Percentiles rank a stretch among this genome's conserved stretches.
Conservation (phyloP, 2,113 vertebrate genomes). For the Tupaia chinensis region DNA sequence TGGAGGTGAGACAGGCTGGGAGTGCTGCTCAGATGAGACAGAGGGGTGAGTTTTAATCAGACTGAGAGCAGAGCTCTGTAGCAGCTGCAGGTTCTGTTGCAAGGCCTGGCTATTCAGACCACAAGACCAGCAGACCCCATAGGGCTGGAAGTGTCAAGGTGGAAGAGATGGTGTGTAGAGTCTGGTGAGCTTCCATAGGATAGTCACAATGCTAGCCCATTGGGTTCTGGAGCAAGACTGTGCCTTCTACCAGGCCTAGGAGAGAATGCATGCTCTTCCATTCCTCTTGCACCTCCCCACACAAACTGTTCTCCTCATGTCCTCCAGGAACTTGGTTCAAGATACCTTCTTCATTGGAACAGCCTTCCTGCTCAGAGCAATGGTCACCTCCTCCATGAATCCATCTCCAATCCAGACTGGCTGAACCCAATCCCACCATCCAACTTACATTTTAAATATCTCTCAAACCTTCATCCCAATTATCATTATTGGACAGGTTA, state of each 20-base stretch:
- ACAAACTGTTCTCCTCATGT: not conserved
- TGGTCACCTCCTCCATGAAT: not conserved
- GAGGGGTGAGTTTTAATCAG: not conserved
- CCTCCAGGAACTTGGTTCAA: not conserved
- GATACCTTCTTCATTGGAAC: not conserved
- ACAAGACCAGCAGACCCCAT: not conserved
- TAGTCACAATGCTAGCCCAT: not conserved
- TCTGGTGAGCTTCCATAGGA: not conserved
- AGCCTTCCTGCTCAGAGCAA: not conserved
- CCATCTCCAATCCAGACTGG: not conserved
- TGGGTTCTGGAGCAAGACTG: not conserved
- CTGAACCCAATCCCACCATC: not conserved
- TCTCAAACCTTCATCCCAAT: not conserved
- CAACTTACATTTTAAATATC: not conserved
- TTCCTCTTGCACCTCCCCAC: not conserved
- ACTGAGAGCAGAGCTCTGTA: not conserved
- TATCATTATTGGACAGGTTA: not conserved
- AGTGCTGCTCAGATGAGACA: not conserved
- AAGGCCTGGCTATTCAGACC: not conserved
- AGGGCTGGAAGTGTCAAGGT: not conserved
- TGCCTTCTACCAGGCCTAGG: not conserved
- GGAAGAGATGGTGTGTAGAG: not conserved
- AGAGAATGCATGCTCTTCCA: fast-evolving
- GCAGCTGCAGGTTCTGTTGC: not conserved
- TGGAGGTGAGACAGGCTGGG: not conserved